A percentile compares a stretch with the other conserved stretches of the same genome.
phyloP scores from a whole-genome alignment of 2,797 vertebrate genomes.

The Epinephelus coioides region DNA sequence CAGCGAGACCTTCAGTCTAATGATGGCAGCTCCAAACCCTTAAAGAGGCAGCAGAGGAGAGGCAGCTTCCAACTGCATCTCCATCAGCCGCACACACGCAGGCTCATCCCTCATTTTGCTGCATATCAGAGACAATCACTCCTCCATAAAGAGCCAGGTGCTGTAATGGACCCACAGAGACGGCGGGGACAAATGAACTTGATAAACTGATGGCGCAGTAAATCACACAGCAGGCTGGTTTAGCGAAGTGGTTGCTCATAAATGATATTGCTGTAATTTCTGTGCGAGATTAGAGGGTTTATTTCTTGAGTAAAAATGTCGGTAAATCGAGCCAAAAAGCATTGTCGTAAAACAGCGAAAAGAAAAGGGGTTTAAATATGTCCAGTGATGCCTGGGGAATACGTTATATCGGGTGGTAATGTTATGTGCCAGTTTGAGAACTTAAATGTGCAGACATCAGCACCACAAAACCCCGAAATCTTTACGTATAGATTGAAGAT shows the following conservation, averaged over 20 bases:
- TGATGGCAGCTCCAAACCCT: background rate
- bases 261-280: slow-evolving; percentile 21
- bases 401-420: slow-evolving; percentile 47
- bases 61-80: slow-evolving; percentile 38
- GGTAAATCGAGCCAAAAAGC: background rate
- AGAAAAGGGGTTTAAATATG: background rate
- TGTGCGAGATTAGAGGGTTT: slow-evolving; percentile 2
- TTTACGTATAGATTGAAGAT: slow-evolving; percentile 42
- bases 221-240: slow-evolving; percentile 54
- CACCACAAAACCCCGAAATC: slow-evolving; percentile 41
- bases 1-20: slow-evolving; percentile 14
- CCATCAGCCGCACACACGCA: slow-evolving; percentile 28
- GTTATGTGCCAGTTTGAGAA: slow-evolving; percentile 41
- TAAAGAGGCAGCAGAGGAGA: slow-evolving; percentile 22
- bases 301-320: background rate
- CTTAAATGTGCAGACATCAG: slow-evolving; percentile 37
- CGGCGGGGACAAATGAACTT: slow-evolving; percentile 28
- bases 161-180: slow-evolving; percentile 46
- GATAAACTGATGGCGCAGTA: slow-evolving; percentile 38
- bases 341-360: background rate
- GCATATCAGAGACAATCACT: slow-evolving; percentile 59
- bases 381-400: slow-evolving; percentile 44
- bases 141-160: slow-evolving; percentile 55
- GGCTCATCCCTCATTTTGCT: slow-evolving; percentile 65
- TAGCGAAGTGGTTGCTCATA: slow-evolving; percentile 13